phyloP scores from a whole-genome alignment of 2,797 vertebrate species.

The Lagorchestes hirsutus region DNA sequence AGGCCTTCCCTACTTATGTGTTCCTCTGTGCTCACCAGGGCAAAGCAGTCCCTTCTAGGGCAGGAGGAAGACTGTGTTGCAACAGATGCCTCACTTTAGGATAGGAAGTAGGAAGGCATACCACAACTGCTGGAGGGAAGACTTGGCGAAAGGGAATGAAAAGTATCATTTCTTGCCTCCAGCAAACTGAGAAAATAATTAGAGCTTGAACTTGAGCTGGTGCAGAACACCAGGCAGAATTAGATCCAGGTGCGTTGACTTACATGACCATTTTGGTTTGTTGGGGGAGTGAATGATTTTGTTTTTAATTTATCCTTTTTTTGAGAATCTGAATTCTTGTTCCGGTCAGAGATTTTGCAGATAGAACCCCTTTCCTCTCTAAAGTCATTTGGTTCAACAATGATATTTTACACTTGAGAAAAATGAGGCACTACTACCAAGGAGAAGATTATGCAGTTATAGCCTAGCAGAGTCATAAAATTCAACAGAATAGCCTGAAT shows the following conservation, averaged over 20 bases:
- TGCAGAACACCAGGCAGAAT: background rate
- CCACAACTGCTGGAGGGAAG: background rate
- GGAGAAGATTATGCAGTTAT: background rate
- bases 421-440: background rate
- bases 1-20: no score
- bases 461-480: background rate
- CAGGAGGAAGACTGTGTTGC: background rate
- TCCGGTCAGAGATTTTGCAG: background rate
- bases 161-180: background rate
- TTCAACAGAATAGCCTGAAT: background rate
- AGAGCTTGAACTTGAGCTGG: background rate
- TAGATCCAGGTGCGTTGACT: fast-evolving
- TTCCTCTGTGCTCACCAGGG: fast-evolving
- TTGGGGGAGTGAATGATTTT: background rate
- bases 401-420: background rate
- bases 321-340: background rate
- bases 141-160: background rate
- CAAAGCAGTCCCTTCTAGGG: background rate
- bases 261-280: background rate
- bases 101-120: background rate
- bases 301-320: background rate
- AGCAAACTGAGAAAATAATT: conserved; percentile 21
- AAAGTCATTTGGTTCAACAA: background rate
- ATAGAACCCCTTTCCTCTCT: background rate
- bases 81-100: background rate